Conservation (phyloP, 2,797 vertebrate genomes). For the Heliangelus exortis region DNA sequence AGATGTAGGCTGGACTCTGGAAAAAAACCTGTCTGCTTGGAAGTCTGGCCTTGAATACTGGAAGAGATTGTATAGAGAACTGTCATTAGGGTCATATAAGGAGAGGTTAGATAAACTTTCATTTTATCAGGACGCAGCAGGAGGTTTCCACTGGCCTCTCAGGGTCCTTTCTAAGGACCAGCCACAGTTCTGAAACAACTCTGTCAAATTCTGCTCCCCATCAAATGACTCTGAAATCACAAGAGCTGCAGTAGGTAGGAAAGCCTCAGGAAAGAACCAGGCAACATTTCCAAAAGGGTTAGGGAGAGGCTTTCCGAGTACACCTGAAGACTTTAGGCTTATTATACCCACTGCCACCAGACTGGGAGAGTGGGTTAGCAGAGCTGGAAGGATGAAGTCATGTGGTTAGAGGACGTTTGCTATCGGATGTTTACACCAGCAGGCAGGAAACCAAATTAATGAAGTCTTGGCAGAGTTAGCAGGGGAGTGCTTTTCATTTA, state of each 20-base stretch:
- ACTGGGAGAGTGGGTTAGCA: background rate
- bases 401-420: conserved; percentile 6
- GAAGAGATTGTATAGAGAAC: background rate
- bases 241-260: background rate
- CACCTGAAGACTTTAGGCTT: background rate
- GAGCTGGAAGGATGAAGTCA: background rate
- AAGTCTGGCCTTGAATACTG: background rate
- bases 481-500: background rate
- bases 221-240: background rate
- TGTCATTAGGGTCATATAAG: background rate
- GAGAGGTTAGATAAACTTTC: background rate
- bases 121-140: background rate
- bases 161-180: background rate
- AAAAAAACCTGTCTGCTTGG: background rate
- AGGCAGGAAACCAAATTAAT: conserved; percentile 25
- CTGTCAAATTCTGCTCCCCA: background rate
- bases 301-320: background rate
- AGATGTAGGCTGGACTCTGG: background rate
- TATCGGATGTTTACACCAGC: background rate
- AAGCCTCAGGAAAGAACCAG: background rate
- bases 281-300: background rate
- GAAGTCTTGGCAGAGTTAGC: background rate
- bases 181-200: background rate
- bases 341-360: background rate
- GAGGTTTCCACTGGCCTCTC: background rate